phyloP scores from a whole-genome alignment of 1,140 invertebrate genomes.

The Paracyclopina nana region DNA sequence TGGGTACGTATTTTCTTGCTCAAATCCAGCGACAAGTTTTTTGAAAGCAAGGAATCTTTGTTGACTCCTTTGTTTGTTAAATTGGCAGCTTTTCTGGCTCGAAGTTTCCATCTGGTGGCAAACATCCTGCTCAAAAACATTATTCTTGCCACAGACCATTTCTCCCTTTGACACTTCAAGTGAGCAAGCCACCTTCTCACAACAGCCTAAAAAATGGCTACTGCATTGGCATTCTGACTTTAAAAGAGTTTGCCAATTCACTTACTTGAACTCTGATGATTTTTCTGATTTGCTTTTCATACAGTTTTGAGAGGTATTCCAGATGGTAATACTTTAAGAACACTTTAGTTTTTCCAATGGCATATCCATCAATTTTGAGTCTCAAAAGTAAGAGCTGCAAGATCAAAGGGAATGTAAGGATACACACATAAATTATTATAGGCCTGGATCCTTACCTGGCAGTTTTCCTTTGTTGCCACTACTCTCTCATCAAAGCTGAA shows the following conservation, averaged over 20 bases:
- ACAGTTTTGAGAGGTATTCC: constrained; percentile 52
- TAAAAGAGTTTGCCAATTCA: neutral
- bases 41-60: too few relatives aligned
- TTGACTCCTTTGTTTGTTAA: too few relatives aligned
- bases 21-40: too few relatives aligned
- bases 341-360: constrained; percentile 58
- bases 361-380: constrained; percentile 58
- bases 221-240: too few relatives aligned
- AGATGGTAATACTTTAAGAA: constrained; percentile 72
- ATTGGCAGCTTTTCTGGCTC: constrained; percentile 2
- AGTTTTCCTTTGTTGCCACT: constrained; percentile 44
- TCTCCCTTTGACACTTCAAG: constrained; percentile 26
- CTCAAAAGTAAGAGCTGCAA: constrained; percentile 43
- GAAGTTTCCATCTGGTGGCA: constrained; percentile 3
- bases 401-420: too few relatives aligned
- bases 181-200: constrained; percentile 44
- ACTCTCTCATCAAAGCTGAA: constrained; percentile 50
- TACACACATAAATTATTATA: too few relatives aligned
- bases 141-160: constrained; percentile 38
- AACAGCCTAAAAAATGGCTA: too few relatives aligned
- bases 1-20: too few relatives aligned
- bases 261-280: constrained; percentile 12
- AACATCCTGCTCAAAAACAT: constrained; percentile 26
- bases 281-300: constrained; percentile 40
- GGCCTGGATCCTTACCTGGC: too few relatives aligned